Evolutionary conservation across 2,888 invertebrate genomes (phyloP), one percentile per base, ranked within the genome.

Genomic region (Griposia aprilina): DNA sequence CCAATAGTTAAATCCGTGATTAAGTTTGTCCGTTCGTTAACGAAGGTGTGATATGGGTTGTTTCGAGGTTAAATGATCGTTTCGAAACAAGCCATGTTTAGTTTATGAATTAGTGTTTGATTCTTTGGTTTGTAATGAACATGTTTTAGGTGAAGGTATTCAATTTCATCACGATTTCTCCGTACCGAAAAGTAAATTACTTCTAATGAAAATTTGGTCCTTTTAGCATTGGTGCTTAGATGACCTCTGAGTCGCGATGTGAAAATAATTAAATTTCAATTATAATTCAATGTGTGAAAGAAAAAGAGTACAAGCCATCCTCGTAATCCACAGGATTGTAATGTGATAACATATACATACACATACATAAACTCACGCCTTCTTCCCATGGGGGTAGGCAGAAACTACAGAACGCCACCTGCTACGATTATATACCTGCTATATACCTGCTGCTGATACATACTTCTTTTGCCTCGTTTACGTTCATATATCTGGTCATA

Each of bases 1-100:
- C 84, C 87, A 91, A 90, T 90, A 89, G 90, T 88, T 86, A 90
- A 89, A 91, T 90, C 90, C 88, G 88, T 91, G 92, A 93, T 93
- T 92, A 91, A 91, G 92, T 91, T 87, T 90, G 91, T 85, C 84
- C 82, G 80, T 88, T 81, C 81, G 84, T 80, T 88, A 80, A 88
- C 81, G 86, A 84, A 88, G 87, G 88, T 90, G 90, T 84, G 87
- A 89, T 89, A 85, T 85, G 87, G 72, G 87, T 87, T 85, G 88
- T 87, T 86, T 82, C 83, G 88, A 88, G 85, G 87, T 85, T 90
- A 88, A 84, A 85, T 74, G 87, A 88, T 90, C 82, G 84, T 91
- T 91, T 89, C 86, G 87, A 88, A 90, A 90, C 84, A 81, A 83
- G 1, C 81, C 66, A 78, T 89, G 76, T 89, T 90, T 89, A 76